A percentile compares a stretch with the other conserved stretches of the same genome.
Evolutionary conservation across 2,113 vertebrate species (phyloP).

Genomic region (Caretta caretta): DNA sequence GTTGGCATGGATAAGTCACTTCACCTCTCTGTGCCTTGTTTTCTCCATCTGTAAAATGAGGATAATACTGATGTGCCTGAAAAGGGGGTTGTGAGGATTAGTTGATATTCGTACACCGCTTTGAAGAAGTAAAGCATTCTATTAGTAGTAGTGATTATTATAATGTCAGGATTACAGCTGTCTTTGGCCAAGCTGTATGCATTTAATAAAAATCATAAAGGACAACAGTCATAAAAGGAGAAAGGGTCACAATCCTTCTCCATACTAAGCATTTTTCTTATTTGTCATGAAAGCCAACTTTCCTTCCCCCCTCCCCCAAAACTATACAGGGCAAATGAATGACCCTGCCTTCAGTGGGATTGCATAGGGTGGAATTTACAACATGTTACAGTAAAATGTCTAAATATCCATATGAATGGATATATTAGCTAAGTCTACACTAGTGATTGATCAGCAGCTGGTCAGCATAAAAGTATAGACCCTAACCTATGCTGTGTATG

Average conservation of each 20-base stretch:
- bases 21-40: fast-evolving
- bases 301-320: background rate
- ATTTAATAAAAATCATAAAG: background rate
- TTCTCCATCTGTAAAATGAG: fast-evolving
- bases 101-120: background rate
- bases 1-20: background rate
- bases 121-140: background rate
- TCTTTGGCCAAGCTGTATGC: fast-evolving
- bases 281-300: background rate
- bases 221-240: background rate
- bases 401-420: background rate
- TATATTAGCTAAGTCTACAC: constrained; percentile 23
- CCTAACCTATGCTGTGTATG: background rate
- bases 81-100: fast-evolving
- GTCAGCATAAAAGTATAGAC: background rate
- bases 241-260: background rate
- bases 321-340: background rate
- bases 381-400: constrained; percentile 32
- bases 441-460: constrained; percentile 33
- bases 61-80: fast-evolving
- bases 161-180: background rate
- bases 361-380: constrained; percentile 6
- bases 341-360: background rate
- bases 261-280: background rate
- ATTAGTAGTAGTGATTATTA: background rate